Percentiles rank a stretch among this genome's conserved stretches.
phyloP scores from a whole-genome alignment of 2,888 invertebrate genomes.

The Escarpia spicata region DNA sequence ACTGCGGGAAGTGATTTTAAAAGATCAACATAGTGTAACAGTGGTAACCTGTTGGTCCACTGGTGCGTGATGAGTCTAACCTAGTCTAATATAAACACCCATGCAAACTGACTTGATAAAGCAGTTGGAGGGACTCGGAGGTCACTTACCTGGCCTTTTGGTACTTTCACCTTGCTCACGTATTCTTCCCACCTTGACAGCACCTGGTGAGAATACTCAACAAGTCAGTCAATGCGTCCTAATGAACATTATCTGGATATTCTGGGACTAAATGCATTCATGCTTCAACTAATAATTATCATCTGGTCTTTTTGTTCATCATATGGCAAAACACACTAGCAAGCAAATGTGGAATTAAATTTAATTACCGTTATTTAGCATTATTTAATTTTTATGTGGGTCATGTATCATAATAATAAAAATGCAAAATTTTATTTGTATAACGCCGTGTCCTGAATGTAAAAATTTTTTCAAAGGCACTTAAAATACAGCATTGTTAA shows the following conservation, averaged over 20 bases:
- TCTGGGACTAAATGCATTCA: neutral
- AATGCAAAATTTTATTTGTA: no score
- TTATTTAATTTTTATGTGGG: neutral
- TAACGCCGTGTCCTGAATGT: no score
- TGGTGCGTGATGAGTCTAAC: no score
- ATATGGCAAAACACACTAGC: neutral
- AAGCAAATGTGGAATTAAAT: neutral
- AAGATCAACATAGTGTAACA: no score
- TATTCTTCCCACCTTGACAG: conserved; percentile 93
- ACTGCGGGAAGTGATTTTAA: no score
- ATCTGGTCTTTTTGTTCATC: neutral
- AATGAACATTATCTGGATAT: neutral
- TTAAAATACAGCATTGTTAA: no score
- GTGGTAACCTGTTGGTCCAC: no score
- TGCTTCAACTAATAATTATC: neutral
- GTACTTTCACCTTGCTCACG: conserved; percentile 72
- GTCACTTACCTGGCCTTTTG: conserved; percentile 55
- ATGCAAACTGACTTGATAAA: neutral
- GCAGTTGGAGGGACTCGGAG: neutral
- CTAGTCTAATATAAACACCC: neutral
- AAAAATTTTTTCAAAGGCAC: no score
- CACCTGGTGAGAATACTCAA: conserved; percentile 65
- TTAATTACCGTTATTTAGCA: conserved; percentile 11
- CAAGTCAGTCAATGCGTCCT: neutral
- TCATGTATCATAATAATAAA: no score